These are phyloP conservation scores for Danaus chrysippus DNA, from an alignment of 2,888 invertebrate species.

Conservation along the genomic window DNA sequence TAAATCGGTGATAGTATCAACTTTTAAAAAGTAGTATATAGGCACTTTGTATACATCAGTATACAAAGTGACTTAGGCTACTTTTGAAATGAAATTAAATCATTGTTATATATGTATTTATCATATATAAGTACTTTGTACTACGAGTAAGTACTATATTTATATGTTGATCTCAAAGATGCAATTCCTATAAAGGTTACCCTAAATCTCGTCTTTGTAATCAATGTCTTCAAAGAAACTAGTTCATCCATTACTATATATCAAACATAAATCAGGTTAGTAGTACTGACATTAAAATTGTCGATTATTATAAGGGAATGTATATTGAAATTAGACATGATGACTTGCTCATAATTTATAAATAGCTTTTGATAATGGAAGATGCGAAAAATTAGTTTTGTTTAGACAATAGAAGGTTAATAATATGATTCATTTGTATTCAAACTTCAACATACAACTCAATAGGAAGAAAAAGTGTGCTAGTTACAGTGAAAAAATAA, in stretches of 20 bases:
- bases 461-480: background rate
- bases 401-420: slow-evolving; percentile 15
- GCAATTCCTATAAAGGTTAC: slow-evolving; percentile 17
- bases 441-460: slow-evolving; percentile 5
- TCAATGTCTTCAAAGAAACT: slow-evolving; percentile 18
- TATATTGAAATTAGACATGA: slow-evolving; percentile 43
- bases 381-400: slow-evolving; percentile 11
- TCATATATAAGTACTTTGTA: background rate
- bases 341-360: slow-evolving; percentile 47
- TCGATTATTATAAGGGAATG: slow-evolving; percentile 38
- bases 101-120: background rate
- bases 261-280: slow-evolving; percentile 55
- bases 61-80: too few relatives aligned
- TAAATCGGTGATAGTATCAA: too few relatives aligned
- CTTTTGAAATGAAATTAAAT: background rate
- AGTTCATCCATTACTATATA: slow-evolving; percentile 38
- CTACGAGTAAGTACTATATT: slow-evolving; percentile 1
- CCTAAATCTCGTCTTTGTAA: slow-evolving; percentile 22
- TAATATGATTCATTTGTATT: slow-evolving; percentile 9
- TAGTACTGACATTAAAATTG: slow-evolving; percentile 48
- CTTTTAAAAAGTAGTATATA: too few relatives aligned
- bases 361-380: slow-evolving; percentile 18
- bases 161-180: slow-evolving; percentile 19
- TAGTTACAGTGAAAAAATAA: background rate
- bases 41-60: too few relatives aligned